These are phyloP conservation scores for Ophioninae sp. DNA, from an alignment of 2,888 invertebrate species.

Conservation along the genomic window DNA sequence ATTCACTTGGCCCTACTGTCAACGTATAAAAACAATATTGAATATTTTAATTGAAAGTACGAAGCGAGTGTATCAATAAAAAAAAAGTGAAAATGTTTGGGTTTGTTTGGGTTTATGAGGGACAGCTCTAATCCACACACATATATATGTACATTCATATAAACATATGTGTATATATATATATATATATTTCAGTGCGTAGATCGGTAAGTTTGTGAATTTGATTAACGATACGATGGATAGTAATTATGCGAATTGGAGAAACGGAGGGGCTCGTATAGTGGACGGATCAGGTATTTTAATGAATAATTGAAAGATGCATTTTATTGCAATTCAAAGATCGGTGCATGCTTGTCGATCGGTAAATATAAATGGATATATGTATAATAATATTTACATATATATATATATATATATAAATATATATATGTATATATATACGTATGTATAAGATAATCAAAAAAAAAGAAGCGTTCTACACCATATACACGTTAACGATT, in stretches of 20 bases:
- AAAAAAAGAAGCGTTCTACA: conserved; percentile 69
- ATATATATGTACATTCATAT: background rate
- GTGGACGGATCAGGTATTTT: conserved; percentile 55
- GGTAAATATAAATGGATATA: conserved; percentile 49
- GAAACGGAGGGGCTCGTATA: conserved; percentile 22
- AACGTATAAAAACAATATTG: too few species aligned
- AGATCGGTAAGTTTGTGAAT: conserved; percentile 41
- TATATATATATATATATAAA: background rate
- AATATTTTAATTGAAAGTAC: too few species aligned
- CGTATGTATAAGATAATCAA: conserved; percentile 46
- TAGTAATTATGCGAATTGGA: conserved; percentile 1
- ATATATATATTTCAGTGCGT: background rate
- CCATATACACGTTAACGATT: conserved; percentile 70
- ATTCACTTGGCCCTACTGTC: too few species aligned
- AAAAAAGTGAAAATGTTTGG: too few species aligned
- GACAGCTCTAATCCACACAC: too few species aligned
- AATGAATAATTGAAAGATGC: conserved; percentile 50
- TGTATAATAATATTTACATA: conserved; percentile 12
- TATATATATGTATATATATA: background rate
- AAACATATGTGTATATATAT: background rate
- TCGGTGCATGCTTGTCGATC: conserved; percentile 60
- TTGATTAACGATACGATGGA: conserved; percentile 31
- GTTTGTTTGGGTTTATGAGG: too few species aligned
- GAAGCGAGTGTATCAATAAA: too few species aligned
- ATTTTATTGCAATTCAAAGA: conserved; percentile 48